Conservation (phyloP, 2,888 invertebrate genomes). For the Sycophila texana region DNA sequence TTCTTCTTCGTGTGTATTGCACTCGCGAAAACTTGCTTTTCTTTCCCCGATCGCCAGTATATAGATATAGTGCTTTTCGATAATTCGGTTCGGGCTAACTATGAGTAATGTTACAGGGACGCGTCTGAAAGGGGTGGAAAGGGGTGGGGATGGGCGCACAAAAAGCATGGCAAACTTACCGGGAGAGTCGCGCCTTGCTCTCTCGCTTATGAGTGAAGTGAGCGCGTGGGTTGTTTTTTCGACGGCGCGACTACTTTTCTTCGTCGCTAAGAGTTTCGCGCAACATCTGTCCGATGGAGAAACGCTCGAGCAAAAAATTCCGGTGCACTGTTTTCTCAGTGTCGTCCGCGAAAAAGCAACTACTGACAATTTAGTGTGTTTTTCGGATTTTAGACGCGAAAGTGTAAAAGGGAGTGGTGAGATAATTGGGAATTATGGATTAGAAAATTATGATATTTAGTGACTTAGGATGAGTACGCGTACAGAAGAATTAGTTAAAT, state of each 20-base stretch:
- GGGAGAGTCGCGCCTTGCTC: background rate
- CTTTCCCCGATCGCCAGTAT: slow-evolving; percentile 9
- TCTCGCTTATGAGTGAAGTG: slow-evolving; percentile 15
- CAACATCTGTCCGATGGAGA: background rate
- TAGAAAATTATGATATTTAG: too few relatives aligned
- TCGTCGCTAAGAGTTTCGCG: background rate
- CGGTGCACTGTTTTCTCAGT: background rate
- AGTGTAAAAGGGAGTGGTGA: too few relatives aligned
- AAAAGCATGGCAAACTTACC: slow-evolving; percentile 33
- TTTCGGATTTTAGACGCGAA: too few relatives aligned
- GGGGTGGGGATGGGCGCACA: background rate
- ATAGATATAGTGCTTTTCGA: slow-evolving; percentile 17
- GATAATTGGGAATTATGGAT: too few relatives aligned
- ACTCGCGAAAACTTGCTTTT: background rate
- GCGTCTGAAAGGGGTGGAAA: background rate
- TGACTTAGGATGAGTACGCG: too few relatives aligned
- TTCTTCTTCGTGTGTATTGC: slow-evolving; percentile 10
- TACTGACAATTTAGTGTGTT: too few relatives aligned
- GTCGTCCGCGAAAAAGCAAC: background rate
- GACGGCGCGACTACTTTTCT: background rate
- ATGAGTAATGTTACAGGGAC: slow-evolving; percentile 46
- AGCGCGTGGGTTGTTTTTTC: slow-evolving; percentile 25
- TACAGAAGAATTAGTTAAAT: too few relatives aligned
- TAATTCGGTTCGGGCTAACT: slow-evolving; percentile 36
- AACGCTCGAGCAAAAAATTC: background rate